Percentiles rank a stretch among this genome's conserved stretches.
These are phyloP conservation scores for Hylaeus volcanicus DNA, from an alignment of 1,140 invertebrate genomes.

Conservation along the genomic window DNA sequence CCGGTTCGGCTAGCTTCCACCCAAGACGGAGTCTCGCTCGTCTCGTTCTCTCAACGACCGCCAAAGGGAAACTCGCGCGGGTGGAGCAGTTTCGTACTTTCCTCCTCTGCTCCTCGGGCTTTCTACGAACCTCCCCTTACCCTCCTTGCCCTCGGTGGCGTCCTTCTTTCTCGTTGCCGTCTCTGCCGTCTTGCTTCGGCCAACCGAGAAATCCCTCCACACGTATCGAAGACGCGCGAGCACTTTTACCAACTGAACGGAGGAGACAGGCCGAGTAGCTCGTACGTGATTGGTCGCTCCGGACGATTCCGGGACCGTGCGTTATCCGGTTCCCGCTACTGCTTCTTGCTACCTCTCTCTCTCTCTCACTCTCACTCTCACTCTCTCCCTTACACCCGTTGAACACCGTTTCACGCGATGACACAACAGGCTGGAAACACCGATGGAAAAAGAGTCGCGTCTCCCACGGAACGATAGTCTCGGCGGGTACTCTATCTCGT, in stretches of 20 bases:
- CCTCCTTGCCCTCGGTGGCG: constrained; percentile 8
- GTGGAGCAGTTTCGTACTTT: constrained; percentile 57
- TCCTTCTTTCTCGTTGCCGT: constrained; percentile 24
- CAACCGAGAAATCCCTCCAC: constrained; percentile 53
- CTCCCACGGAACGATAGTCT: neutral
- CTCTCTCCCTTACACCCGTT: neutral
- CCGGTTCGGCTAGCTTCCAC: neutral
- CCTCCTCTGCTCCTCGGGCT: constrained; percentile 28
- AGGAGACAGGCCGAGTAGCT: constrained; percentile 46
- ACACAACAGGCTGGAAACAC: constrained; percentile 28
- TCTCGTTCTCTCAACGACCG: constrained; percentile 37
- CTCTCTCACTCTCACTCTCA: neutral
- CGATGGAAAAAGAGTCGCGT: constrained; percentile 1
- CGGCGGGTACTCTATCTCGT: neutral
- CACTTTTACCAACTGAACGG: constrained; percentile 62
- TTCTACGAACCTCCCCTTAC: constrained; percentile 42
- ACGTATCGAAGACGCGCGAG: constrained; percentile 60
- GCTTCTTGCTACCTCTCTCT: constrained; percentile 7
- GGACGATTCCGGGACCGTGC: constrained; percentile 56
- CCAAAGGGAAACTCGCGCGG: constrained; percentile 56
- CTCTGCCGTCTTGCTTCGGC: constrained; percentile 10
- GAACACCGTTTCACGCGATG: constrained; percentile 42
- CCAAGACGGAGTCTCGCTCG: neutral
- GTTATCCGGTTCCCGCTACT: constrained; percentile 50
- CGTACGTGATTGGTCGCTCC: constrained; percentile 56